Base-by-base conservation (phyloP, 1,140 invertebrate genomes). In the Achatina immaculata region DNA sequence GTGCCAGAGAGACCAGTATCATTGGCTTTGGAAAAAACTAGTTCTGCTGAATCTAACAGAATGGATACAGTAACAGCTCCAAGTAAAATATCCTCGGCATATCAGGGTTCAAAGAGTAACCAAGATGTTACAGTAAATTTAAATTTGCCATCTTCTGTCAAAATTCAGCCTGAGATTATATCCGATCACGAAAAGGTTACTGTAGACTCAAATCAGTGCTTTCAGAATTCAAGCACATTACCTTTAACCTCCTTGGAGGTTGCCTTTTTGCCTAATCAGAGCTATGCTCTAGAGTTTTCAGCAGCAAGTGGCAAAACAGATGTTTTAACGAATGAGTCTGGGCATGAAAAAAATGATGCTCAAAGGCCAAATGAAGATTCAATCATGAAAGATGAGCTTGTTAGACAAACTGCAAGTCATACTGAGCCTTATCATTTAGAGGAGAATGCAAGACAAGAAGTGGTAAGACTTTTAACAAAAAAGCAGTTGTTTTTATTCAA, bases 1-100 rank as follows among this genome's bases (percentile, higher is more conserved):
- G 72, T 74, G 1, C 72, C 72, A 74, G 45, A 74, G 2, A 74
- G 72, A 74, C n/a, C 40, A 48, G 14, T 48, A 19, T 6, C 6
- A 62, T 28, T 19, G 28, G n/a, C n/a, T 3, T 55, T 19, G 4
- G 58, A 6, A 31, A 28, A 21, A 31, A 16, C 58, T 31, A 62
- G 58, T 24, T n/a, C 24, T 62, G 28, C 31, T 34, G 1, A 31
- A 31, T 9, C 28, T 28, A 28, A 4, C 31, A 16, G 31, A 1
- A 34, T 19, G 16, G 6, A 62, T 62, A 28, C 58, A 62, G 58
- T 31, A 16, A 21, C 21, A 62, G 4, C n/a, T 62, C 4, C 16
- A 31, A 62, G 16, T 62, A 28, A 62, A 62, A 34, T 31, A 19
- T 9, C 16, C 2, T n/a, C n/a, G 11, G 16, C n/a, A 31, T 31